Percentiles rank a stretch among this genome's conserved stretches.
These are phyloP conservation scores for Andricus quercusramuli DNA, from an alignment of 2,888 invertebrate species.

Conservation along the genomic window DNA sequence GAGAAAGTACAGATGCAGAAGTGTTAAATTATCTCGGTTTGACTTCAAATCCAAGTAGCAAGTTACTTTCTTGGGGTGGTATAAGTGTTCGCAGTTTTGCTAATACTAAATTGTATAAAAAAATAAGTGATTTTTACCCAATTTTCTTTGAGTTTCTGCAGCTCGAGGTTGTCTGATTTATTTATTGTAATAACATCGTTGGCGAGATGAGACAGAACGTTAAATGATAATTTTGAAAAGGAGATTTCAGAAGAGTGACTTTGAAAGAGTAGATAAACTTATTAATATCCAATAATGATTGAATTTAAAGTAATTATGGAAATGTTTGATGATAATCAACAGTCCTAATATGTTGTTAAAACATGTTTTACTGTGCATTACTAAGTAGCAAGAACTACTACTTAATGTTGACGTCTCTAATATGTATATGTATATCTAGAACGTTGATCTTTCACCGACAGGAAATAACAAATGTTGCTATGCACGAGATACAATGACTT, in stretches of 20 bases:
- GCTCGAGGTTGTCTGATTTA: too few species aligned
- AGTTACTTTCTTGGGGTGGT: too few species aligned
- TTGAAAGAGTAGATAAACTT: neutral
- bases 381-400: conserved; percentile 22
- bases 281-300: neutral
- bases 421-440: conserved; percentile 8
- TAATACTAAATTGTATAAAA: too few species aligned
- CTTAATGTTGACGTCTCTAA: conserved; percentile 6
- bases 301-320: neutral
- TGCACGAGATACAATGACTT: conserved; percentile 22
- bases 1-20: too few species aligned
- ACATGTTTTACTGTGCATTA: neutral
- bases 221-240: neutral
- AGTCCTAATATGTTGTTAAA: neutral
- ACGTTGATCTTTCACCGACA: conserved; percentile 1
- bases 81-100: too few species aligned
- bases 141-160: too few species aligned
- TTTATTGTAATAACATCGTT: too few species aligned
- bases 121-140: too few species aligned
- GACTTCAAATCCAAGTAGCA: too few species aligned
- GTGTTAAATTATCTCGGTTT: too few species aligned
- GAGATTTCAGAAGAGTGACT: neutral
- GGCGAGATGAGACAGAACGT: too few species aligned
- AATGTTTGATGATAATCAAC: neutral
- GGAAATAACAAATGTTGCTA: conserved; percentile 18